Conservation (phyloP, 2,797 vertebrate genomes). For the Onychomys torridus region DNA sequence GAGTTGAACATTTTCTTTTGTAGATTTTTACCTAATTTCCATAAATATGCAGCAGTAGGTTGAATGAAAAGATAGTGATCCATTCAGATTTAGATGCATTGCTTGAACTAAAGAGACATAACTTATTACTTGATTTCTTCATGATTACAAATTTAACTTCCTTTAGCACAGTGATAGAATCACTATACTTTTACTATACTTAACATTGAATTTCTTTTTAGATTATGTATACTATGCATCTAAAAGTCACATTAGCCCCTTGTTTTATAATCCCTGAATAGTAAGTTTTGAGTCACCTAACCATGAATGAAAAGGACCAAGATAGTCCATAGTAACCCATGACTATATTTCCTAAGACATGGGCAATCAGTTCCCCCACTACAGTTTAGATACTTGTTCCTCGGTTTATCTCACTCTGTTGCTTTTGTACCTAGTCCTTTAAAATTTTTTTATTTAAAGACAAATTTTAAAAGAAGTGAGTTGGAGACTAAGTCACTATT, state of each 20-base stretch:
- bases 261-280: neutral
- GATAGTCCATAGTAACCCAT: neutral
- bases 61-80: neutral
- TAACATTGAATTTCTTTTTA: constrained; percentile 31
- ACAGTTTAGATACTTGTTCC: neutral
- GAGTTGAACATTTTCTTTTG: constrained; percentile 15
- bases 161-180: neutral
- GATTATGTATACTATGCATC: neutral
- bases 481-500: neutral
- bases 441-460: constrained; percentile 6
- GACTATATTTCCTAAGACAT: neutral
- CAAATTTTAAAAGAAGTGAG: neutral
- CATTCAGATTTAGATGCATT: constrained; percentile 32
- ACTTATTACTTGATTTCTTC: neutral
- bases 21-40: neutral
- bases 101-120: neutral
- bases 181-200: neutral
- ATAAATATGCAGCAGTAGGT: neutral
- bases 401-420: neutral
- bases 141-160: neutral
- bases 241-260: neutral
- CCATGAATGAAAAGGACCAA: neutral
- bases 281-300: neutral
- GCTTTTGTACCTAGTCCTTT: constrained; percentile 11
- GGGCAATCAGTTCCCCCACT: neutral